phyloP scores from a whole-genome alignment of 1,140 invertebrate genomes.

The Pararge aegeria region DNA sequence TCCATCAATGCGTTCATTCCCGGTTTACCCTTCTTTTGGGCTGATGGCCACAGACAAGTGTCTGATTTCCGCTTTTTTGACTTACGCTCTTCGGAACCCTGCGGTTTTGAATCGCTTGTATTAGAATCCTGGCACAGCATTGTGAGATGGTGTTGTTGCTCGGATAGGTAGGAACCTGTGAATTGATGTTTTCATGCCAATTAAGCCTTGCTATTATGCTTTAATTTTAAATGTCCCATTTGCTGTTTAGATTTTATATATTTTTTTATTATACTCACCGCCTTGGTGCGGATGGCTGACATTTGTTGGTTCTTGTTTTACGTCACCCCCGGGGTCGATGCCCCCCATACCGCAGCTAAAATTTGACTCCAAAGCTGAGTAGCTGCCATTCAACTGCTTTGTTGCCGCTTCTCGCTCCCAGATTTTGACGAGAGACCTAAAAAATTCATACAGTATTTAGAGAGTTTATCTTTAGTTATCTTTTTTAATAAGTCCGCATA shows the following conservation, averaged over 20 bases:
- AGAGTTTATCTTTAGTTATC: too few species aligned
- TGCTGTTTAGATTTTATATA: not conserved
- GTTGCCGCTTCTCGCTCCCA: conserved; percentile 80
- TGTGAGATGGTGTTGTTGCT: conserved; percentile 73
- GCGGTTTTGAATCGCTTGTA: conserved; percentile 41
- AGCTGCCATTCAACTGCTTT: conserved; percentile 74
- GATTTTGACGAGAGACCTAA: conserved; percentile 83
- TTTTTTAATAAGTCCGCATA: too few species aligned
- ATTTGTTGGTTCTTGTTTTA: conserved; percentile 60
- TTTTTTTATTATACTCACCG: conserved; percentile 33
- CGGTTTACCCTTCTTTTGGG: conserved; percentile 67
- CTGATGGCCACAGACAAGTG: conserved; percentile 47
- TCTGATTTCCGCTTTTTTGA: conserved; percentile 75
- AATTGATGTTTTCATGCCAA: conserved; percentile 7
- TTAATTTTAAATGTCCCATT: too few species aligned
- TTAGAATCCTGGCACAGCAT: conserved; percentile 62
- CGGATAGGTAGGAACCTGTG: conserved; percentile 69
- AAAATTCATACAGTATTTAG: not conserved
- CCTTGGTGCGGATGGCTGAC: conserved; percentile 65
- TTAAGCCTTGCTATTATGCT: not conserved
- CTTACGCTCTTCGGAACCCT: conserved; percentile 54
- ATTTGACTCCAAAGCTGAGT: conserved; percentile 72
- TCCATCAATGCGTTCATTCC: conserved; percentile 72
- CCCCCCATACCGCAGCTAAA: conserved; percentile 76
- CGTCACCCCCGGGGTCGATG: conserved; percentile 69